Base-by-base conservation (phyloP, 1,140 invertebrate genomes). In the Penaeus indicus region DNA sequence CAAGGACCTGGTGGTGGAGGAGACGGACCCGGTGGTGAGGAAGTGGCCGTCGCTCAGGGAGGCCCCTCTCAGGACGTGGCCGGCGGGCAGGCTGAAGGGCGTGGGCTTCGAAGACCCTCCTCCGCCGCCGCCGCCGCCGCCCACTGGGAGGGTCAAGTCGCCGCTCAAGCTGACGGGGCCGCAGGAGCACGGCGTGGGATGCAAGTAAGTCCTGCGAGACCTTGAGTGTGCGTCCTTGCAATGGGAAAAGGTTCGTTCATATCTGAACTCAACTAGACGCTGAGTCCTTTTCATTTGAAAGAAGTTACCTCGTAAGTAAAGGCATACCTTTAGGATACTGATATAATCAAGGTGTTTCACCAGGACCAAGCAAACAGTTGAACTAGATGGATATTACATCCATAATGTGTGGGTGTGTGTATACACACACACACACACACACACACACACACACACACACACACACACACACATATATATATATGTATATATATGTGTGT, bases 111-210 rank as follows among this genome's bases (percentile, higher is more conserved):
- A 32, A 8, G 82, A 47, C 32, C 62, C 69, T 2, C 82, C 82
- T 0, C 16, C 64, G 5, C 38, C 10, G 32, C 62, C 69, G 0
- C 82, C 82, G 2, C 16, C 64, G 5, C 38, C 10, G 32, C 8
- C 47, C 27, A 69, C 62, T 11, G 42, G 42, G 4, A 47, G 25
- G 61, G 63, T 21, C 27, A 47, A 63, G 67, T n/a, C 82, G 21
- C 61, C n/a, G 47, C 27, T 42, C 13, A 21, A 84, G 25, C 32
- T 64, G n/a, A 67, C 18, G 32, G 32, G 32, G n/a, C 72, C 61
- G 18, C 72, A 54, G 54, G 60, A 79, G 25, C 85, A 86, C 25
- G 85, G 85, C 42, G 85, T 69, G 19, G 85, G 85, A 7, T 86
- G 85, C 85, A 86, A 25, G 85, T 81, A 19, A 86, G 85, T 61